Conservation (phyloP, 2,888 invertebrate genomes). For the Clunio marinus region DNA sequence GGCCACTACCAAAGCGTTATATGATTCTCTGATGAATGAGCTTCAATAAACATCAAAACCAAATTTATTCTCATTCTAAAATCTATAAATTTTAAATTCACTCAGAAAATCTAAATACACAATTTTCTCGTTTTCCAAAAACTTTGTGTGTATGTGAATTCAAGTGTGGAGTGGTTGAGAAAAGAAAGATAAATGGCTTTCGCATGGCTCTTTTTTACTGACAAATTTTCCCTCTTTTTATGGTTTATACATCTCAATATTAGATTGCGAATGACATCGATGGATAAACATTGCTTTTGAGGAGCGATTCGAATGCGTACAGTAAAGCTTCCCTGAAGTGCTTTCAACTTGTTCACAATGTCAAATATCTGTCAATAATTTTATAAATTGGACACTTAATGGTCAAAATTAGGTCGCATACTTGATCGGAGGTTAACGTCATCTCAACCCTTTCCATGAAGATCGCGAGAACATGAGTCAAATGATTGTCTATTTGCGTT, state of each 20-base stretch:
- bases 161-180: background rate
- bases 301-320: too few relatives aligned
- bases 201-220: slow-evolving; percentile 13
- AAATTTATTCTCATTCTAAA: slow-evolving; percentile 15
- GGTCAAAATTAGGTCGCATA: too few relatives aligned
- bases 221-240: slow-evolving; percentile 10
- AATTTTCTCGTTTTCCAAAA: slow-evolving; percentile 3
- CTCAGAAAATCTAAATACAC: slow-evolving; percentile 25
- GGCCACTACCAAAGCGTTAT: background rate
- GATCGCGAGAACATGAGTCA: slow-evolving; percentile 1
- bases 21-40: background rate
- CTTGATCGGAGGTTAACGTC: too few relatives aligned
- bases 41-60: slow-evolving; percentile 2
- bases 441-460: background rate
- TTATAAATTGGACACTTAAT: too few relatives aligned
- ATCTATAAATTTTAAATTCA: slow-evolving; percentile 25
- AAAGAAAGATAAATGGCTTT: slow-evolving; percentile 16
- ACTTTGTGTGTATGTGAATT: background rate
- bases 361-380: too few relatives aligned
- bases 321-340: too few relatives aligned
- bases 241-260: slow-evolving; percentile 16
- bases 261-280: slow-evolving; percentile 28
- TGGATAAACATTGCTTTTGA: slow-evolving; percentile 20
- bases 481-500: background rate
- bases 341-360: too few relatives aligned